Evolutionary conservation across 2,113 vertebrate species (phyloP).

Genomic region (Romanogobio albipinnatus): DNA sequence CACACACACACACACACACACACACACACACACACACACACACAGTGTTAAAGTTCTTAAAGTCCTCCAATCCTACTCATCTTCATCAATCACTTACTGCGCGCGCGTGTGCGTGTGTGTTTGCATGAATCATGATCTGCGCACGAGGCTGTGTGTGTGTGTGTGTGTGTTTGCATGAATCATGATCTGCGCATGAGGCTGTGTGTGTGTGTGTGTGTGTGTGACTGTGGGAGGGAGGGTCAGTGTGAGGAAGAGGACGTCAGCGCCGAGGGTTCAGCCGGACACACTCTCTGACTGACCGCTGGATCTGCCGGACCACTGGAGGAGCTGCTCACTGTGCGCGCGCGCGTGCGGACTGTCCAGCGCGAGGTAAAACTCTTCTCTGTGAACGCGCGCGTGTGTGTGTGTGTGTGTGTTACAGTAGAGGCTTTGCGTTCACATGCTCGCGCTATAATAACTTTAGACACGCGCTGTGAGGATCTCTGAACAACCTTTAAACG

Average conservation of each 20-base stretch:
- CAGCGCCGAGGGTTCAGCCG: constrained; percentile 10
- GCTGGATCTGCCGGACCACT: neutral
- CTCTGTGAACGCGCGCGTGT: neutral
- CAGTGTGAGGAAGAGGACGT: neutral
- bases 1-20: no score
- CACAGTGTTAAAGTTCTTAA: no score
- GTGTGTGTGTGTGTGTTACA: neutral
- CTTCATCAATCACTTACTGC: neutral
- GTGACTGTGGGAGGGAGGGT: neutral
- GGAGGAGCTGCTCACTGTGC: neutral
- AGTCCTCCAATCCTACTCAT: neutral
- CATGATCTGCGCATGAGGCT: neutral
- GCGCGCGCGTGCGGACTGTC: neutral
- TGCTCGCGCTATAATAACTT: neutral
- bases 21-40: no score
- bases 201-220: neutral
- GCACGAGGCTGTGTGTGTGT: neutral
- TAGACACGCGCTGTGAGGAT: neutral
- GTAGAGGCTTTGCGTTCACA: neutral
- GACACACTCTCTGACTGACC: neutral
- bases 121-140: neutral
- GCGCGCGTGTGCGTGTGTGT: neutral
- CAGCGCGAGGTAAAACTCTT: constrained; percentile 21
- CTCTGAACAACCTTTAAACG: neutral
- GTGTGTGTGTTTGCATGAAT: neutral